Evolutionary conservation across 1,140 invertebrate genomes (phyloP), one percentile per base, ranked within the genome.

Genomic region (Hypsibius dujardini): DNA sequence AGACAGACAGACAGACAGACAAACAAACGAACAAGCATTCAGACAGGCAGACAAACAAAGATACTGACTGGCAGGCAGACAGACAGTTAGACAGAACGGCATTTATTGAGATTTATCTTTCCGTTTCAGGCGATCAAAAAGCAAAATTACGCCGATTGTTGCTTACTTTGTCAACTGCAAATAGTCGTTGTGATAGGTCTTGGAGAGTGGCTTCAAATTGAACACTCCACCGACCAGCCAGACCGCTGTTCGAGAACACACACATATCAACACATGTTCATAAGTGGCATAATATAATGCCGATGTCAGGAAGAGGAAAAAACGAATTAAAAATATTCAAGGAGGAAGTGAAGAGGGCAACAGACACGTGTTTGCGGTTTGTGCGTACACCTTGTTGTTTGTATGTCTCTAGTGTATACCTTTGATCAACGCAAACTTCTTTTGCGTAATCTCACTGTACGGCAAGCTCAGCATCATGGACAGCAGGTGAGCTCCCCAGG

Each of bases 401-500:
- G 28, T 28, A 28, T 28, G 28, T 28, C 28, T 28, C 28, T 28
- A 28, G 0, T 15, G 42, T 45, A 15, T 67, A 67, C 62, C 62
- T 67, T 67, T 67, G 12, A 67, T 67, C 62, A 67, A 7, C 3
- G 12, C 3, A 42, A 67, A 67, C 3, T 67, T 67, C 45, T 67
- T 12, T 42, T 67, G 62, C 42, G 42, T 45, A 12, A 42, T 3
- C 12, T 12, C 12, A 12, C 12, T 7, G 42, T 67, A 67, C 3
- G 12, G 12, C 12, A 45, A 3, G 42, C 62, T 67, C 12, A 67
- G 42, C 62, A 67, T 67, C 62, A 67, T 67, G 0, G 12, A 12
- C 62, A 67, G 62, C 12, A 67, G 62, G 42, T 67, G 62, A 7
- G 62, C 62, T 12, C 62, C 62, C 62, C 62, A 67, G 3, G 62